These are phyloP conservation scores for Anguilla rostrata DNA, from an alignment of 2,113 vertebrate genomes.

Conservation along the genomic window DNA sequence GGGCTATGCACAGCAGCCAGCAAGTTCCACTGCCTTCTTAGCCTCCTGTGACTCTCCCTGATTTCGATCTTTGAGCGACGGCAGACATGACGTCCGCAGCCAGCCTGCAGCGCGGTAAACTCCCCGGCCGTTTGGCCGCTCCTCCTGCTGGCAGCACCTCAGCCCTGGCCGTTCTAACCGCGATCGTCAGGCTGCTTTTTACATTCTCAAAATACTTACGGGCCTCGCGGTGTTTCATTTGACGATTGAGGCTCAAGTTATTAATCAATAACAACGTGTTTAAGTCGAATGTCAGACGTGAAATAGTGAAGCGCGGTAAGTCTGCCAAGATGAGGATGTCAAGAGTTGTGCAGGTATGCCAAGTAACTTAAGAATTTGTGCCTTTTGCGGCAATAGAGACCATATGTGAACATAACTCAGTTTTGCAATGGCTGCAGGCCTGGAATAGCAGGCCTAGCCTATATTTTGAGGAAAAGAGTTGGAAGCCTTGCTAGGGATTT, in stretches of 20 bases:
- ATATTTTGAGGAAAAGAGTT: not conserved
- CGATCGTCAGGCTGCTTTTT: not conserved
- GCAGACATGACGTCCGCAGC: not conserved
- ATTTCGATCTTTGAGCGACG: not conserved
- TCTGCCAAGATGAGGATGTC: not conserved
- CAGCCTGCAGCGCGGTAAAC: not conserved
- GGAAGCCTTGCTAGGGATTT: not conserved
- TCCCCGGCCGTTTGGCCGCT: not conserved
- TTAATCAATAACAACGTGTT: not conserved
- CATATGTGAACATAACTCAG: not conserved
- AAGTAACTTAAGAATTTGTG: not conserved
- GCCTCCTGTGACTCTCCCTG: not conserved
- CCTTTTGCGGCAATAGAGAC: not conserved
- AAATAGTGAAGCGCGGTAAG: not conserved
- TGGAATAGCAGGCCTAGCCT: not conserved
- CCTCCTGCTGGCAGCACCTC: not conserved
- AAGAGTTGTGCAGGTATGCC: not conserved
- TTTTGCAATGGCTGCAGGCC: not conserved
- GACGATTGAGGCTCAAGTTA: not conserved
- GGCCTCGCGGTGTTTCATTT: not conserved
- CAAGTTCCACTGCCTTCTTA: not conserved
- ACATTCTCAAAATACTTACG: not conserved
- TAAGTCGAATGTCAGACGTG: not conserved
- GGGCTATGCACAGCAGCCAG: not conserved
- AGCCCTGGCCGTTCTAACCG: not conserved